Evolutionary conservation across 2,797 vertebrate species (phyloP), one percentile per base, ranked within the genome.

Genomic region (Nannoperca obscura): DNA sequence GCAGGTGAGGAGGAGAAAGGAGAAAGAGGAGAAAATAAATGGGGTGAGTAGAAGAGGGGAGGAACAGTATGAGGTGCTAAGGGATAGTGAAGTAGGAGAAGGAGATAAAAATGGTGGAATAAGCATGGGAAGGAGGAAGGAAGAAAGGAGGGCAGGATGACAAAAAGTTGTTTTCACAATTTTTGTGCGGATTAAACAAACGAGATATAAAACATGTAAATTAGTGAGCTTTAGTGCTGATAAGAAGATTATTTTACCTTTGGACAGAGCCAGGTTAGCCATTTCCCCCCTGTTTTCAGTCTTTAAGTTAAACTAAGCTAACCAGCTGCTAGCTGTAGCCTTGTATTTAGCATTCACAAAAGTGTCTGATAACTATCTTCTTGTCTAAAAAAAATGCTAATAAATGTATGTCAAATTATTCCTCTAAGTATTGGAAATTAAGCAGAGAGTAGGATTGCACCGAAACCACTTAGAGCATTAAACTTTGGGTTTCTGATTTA

Each of bases 1-100:
- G 76, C 69, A 81, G 84, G 47, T 42, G 77, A 81, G 53, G 67
- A 63, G n/a, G 9, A 50, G 52, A 49, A 17, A 60, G 38, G 19
- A 40, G 22, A 32, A 64, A 40, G 34, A 54, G 66, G 44, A 46
- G 17, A 47, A n/a, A 36, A 60, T 40, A 46, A 19, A 30, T 0
- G 60, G 40, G 19, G 54, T 14, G 38, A 47, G 55, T 1, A 50
- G 22, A 40, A 34, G 19, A 36, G 30, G 42, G 7, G n/a, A 32
- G 10, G 27, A 42, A 49, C 1, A 65, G 59, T 7, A 10, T 46
- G 78, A 27, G 17, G 50, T 54, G 46, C 30, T 10, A 38, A 49
- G 22, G 58, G 71, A 64, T 54, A 47, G 17, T 17, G 46, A 73
- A 34, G 63, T 40, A 71, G 27, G 30, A 19, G 32, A 30, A 44